Evolutionary conservation across 2,113 vertebrate genomes (phyloP).

Genomic region (Tyto alba): DNA sequence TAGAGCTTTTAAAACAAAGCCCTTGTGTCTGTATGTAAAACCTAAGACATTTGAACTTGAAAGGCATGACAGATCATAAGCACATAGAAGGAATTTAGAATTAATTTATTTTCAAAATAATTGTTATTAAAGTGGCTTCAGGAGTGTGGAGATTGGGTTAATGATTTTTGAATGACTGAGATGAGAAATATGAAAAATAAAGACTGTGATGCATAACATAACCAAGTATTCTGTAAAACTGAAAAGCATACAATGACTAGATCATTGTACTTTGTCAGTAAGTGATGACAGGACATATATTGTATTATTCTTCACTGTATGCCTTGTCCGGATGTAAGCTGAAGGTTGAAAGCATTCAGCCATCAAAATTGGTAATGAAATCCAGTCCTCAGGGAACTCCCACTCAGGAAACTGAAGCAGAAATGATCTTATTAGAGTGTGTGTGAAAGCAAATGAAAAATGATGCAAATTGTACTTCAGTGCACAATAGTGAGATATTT

Average conservation of each 20-base stretch:
- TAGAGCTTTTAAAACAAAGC: background rate
- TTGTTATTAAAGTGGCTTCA: conserved; percentile 12
- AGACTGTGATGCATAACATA: background rate
- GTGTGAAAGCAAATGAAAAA: background rate
- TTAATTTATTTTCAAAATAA: conserved; percentile 17
- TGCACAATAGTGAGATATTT: background rate
- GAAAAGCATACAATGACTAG: background rate
- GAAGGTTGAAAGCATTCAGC: conserved; percentile 43
- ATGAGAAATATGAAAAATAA: background rate
- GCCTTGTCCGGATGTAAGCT: background rate
- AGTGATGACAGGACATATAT: background rate
- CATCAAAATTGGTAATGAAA: background rate
- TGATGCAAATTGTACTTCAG: background rate
- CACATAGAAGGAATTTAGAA: background rate
- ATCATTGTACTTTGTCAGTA: background rate
- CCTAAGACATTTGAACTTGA: background rate
- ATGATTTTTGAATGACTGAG: background rate
- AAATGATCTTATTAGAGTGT: background rate
- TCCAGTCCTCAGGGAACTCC: background rate
- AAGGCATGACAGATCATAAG: background rate
- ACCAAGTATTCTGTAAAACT: background rate
- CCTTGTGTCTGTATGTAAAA: background rate
- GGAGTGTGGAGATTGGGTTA: background rate
- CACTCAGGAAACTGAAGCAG: conserved; percentile 9
- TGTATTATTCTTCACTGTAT: background rate